Evolutionary conservation across 2,888 invertebrate genomes (phyloP).

Genomic region (Caenorhabditis wallacei): DNA sequence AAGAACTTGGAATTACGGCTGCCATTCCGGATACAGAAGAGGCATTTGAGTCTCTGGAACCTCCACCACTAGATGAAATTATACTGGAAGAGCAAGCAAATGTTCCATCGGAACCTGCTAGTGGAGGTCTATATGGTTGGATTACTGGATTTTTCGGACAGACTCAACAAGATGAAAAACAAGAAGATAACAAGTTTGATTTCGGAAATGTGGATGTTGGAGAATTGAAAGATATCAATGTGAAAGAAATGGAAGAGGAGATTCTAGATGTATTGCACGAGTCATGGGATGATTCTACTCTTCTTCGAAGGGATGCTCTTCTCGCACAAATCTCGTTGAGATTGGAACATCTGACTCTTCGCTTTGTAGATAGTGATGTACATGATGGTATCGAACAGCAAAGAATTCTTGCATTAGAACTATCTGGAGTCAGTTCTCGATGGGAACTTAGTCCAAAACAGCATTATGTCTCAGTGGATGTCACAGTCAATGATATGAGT

Average conservation of each 20-base stretch:
- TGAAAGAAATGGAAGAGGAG: conserved; percentile 79
- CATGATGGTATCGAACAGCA: conserved; percentile 68
- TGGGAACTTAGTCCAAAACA: conserved; percentile 81
- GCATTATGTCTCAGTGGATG: conserved; percentile 75
- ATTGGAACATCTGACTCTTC: conserved; percentile 78
- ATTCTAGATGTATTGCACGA: conserved; percentile 81
- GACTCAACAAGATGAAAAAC: conserved; percentile 48
- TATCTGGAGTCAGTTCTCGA: conserved; percentile 74
- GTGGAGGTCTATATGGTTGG: conserved; percentile 79
- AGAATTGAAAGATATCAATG: conserved; percentile 64
- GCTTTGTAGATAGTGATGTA: conserved; percentile 77
- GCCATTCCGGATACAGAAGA: conserved; percentile 43
- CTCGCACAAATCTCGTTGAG: conserved; percentile 80
- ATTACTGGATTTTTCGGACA: conserved; percentile 77
- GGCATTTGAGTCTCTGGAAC: conserved; percentile 63
- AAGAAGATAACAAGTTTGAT: conserved; percentile 66
- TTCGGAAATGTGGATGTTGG: conserved; percentile 65
- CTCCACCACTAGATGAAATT: conserved; percentile 44
- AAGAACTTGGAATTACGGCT: conserved; percentile 60
- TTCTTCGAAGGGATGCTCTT: conserved; percentile 80
- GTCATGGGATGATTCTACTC: conserved; percentile 82
- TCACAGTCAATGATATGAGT: conserved; percentile 79
- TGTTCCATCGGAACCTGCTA: conserved; percentile 29
- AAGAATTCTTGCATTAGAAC: conserved; percentile 78
- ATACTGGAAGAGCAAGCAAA: conserved; percentile 10